Evolutionary conservation across 2,113 vertebrate species (phyloP), one percentile per base, ranked within the genome.

Genomic region (Oophaga pumilio): DNA sequence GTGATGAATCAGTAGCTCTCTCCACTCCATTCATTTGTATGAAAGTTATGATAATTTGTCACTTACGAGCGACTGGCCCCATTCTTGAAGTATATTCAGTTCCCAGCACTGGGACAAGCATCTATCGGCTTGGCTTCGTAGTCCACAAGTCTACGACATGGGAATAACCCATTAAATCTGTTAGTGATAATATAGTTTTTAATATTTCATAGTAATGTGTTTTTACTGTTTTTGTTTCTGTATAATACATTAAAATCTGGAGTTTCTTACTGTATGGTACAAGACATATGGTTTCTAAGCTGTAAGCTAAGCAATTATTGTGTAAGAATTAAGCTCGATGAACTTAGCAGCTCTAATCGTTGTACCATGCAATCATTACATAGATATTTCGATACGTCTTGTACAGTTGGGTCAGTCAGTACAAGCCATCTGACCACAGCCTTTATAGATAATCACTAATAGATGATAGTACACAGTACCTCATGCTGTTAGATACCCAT

Each of bases 401-500:
- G 43, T 74, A 22, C 71, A 20, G 7, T 73, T 74, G 50, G 43
- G 33, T 74, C 71, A 74, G 71, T 50, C 43, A 22, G 18, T 74
- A 20, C 71, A 74, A 50, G 43, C 9, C 43, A 20, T 74, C 20
- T 74, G 71, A 49, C 71, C 71, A 22, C 11, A 50, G 71, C 71
- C 50, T 74, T 74, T 74, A 74, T 49, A 50, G 8, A 50, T 74
- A 74, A 50, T 74, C 71, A 74, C 71, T 74, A 74, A 49, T 50
- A 49, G 71, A 22, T 74, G 11, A 22, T 74, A 74, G 50, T 50
- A 74, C 43, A 50, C 71, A 20, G 17, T 43, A 50, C 8, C 71
- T 33, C 71, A 49, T 74, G 71, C 71, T 74, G 33, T 74, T 50
- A 43, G 71, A 49, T 74, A 20, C 71, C 71, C 71, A 74, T 74